Conservation (phyloP, 2,113 vertebrate genomes). For the Pterocles gutturalis region DNA sequence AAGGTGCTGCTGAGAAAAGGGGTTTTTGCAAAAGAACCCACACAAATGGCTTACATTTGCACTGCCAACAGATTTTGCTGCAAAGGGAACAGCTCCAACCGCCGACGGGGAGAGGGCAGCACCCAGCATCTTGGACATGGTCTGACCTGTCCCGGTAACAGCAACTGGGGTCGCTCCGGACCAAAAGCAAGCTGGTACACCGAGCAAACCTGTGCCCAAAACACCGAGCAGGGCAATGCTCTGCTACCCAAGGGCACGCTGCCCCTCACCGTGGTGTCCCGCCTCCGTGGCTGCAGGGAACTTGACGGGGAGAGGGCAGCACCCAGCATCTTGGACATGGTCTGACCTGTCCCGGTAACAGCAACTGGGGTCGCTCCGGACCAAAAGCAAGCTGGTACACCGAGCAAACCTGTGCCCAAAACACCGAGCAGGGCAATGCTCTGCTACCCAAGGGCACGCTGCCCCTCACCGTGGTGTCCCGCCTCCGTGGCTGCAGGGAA, state of each 20-base stretch:
- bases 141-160: background rate
- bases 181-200: background rate
- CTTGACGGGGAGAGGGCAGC: background rate
- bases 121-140: accelerated
- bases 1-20: background rate
- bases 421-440: background rate
- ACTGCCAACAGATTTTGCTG: background rate
- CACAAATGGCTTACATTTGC: background rate
- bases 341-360: background rate
- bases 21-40: background rate
- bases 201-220: background rate
- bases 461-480: background rate
- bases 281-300: background rate
- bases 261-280: background rate
- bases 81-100: background rate
- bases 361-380: background rate
- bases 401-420: background rate
- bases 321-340: accelerated
- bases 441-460: background rate
- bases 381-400: background rate
- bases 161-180: background rate
- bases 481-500: background rate
- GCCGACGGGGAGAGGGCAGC: background rate
- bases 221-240: background rate
- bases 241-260: background rate